Evolutionary conservation across 2,113 vertebrate species (phyloP).

Genomic region (Buteo buteo): DNA sequence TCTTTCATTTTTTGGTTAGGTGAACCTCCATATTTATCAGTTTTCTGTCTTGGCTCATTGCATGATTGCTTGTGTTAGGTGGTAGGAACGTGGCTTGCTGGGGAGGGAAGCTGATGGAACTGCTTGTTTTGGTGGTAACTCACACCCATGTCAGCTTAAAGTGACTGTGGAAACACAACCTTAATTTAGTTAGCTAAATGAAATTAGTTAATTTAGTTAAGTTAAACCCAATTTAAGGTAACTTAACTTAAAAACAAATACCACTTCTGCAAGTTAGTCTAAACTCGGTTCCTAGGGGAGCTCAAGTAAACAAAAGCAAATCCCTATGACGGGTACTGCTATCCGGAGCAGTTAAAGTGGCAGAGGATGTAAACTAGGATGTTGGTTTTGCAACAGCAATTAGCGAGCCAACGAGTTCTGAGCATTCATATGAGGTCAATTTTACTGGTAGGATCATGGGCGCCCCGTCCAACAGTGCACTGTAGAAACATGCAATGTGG

Average conservation of each 20-base stretch:
- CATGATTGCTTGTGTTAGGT: not conserved
- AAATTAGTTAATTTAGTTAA: not conserved
- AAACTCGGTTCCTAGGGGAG: not conserved
- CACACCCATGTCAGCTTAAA: not conserved
- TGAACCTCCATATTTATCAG: not conserved
- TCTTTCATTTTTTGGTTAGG: not conserved
- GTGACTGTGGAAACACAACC: not conserved
- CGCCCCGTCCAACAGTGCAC: not conserved
- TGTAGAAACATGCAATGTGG: not conserved
- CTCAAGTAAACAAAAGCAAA: not conserved
- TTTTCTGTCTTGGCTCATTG: not conserved
- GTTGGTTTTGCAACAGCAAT: not conserved
- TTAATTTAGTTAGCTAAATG: not conserved
- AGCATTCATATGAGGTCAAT: accelerated
- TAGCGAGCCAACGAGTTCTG: not conserved
- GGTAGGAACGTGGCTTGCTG: not conserved
- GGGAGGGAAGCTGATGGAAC: not conserved
- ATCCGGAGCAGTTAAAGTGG: not conserved
- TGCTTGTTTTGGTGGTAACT: not conserved
- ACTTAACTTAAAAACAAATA: not conserved
- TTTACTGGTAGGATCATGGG: accelerated
- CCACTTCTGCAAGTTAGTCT: not conserved
- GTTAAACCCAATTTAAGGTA: not conserved
- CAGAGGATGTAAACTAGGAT: not conserved
- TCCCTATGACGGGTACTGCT: not conserved